A percentile compares a stretch with the other conserved stretches of the same genome.
These are phyloP conservation scores for Triplophysa rosa DNA, from an alignment of 2,113 vertebrate genomes.

Conservation along the genomic window DNA sequence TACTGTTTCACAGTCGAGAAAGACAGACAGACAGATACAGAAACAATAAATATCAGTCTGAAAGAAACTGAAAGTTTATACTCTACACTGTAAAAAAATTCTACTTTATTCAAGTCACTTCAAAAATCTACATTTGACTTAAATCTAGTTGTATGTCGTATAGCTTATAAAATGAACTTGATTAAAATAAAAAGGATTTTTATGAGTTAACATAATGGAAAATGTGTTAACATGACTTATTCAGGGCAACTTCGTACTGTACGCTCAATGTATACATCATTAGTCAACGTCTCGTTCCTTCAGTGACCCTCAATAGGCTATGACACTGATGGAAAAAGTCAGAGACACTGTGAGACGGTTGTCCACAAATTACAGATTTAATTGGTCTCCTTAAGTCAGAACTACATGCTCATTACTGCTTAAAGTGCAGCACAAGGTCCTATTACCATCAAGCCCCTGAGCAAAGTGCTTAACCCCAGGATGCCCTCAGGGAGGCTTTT, in stretches of 20 bases:
- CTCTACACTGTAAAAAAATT: no score
- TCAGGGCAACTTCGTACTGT: not conserved
- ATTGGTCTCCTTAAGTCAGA: constrained; percentile 9
- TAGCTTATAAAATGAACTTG: no score
- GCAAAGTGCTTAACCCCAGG: constrained; percentile 22
- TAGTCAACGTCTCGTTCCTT: not conserved
- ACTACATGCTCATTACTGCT: not conserved
- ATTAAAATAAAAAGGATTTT: no score
- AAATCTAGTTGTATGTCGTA: no score
- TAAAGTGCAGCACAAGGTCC: not conserved
- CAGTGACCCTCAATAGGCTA: not conserved
- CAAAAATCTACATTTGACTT: no score
- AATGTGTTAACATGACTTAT: no score
- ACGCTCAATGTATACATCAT: not conserved
- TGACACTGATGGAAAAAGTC: not conserved
- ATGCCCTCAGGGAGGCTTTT: not conserved
- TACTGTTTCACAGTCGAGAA: not conserved
- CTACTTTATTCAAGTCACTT: no score
- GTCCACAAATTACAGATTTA: not conserved
- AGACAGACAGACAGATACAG: not conserved
- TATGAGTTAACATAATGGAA: no score
- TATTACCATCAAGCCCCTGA: constrained; percentile 3
- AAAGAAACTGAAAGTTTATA: no score
- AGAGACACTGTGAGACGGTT: not conserved
- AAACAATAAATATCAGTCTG: not conserved